Evolutionary conservation across 1,140 invertebrate species (phyloP).

Genomic region (Drosophila pallidifrons): DNA sequence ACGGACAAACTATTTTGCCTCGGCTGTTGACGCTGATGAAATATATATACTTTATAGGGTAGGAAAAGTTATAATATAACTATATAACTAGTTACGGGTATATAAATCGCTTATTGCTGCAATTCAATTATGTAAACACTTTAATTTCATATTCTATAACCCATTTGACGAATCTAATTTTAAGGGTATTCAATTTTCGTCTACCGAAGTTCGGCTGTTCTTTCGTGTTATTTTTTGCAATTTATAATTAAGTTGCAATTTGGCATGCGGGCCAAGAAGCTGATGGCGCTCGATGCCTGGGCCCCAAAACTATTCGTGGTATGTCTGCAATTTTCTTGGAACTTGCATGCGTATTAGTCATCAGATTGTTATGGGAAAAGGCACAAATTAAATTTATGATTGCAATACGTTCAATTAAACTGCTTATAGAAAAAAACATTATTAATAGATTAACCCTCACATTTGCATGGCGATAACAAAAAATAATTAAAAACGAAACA

Average conservation of each 20-base stretch:
- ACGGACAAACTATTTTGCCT: too few relatives aligned
- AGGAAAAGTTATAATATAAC: too few relatives aligned
- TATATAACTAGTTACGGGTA: too few relatives aligned
- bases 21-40: too few relatives aligned
- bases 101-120: too few relatives aligned
- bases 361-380: conserved; percentile 53
- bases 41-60: too few relatives aligned
- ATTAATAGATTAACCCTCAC: conserved; percentile 36
- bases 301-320: conserved; percentile 68
- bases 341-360: conserved; percentile 81
- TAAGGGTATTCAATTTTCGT: conserved; percentile 15
- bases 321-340: conserved; percentile 69
- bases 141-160: background rate
- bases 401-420: conserved; percentile 31
- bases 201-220: background rate
- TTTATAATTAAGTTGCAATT: conserved; percentile 84
- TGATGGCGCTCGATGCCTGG: conserved; percentile 47
- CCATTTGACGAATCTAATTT: background rate
- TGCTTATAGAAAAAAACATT: conserved; percentile 20
- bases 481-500: background rate
- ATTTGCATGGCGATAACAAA: background rate
- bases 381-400: conserved; percentile 48
- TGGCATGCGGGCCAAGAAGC: conserved; percentile 69
- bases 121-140: background rate
- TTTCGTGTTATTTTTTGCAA: conserved; percentile 52